phyloP scores from a whole-genome alignment of 2,113 vertebrate species.

The Gnathonemus echidnorhynchus region DNA sequence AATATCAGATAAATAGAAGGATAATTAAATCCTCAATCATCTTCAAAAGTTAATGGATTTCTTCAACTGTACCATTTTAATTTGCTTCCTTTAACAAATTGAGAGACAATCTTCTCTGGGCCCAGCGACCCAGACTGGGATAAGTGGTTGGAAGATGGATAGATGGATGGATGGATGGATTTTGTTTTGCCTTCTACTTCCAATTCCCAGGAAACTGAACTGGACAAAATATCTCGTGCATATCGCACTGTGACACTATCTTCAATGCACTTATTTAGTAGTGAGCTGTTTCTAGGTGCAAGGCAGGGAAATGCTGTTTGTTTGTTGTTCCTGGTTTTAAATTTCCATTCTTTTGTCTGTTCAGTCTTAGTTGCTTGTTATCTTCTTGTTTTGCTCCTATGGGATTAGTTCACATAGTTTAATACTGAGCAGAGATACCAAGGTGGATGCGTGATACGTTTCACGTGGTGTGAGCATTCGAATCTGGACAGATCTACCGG shows the following conservation, averaged over 20 bases:
- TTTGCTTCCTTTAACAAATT: neutral
- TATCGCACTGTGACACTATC: neutral
- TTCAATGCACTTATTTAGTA: neutral
- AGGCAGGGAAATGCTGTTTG: neutral
- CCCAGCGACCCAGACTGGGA: neutral
- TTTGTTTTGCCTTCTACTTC: neutral
- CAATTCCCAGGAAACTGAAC: neutral
- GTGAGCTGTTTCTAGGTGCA: neutral
- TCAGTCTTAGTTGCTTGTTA: neutral
- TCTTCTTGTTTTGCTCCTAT: neutral
- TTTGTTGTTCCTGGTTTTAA: neutral
- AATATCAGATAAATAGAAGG: slow-evolving; percentile 1
- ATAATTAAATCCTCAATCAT: neutral
- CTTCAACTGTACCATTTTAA: neutral
- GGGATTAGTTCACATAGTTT: neutral
- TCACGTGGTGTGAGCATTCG: neutral
- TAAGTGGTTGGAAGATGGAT: neutral
- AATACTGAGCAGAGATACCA: neutral
- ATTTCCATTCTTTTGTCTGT: neutral
- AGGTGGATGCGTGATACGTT: neutral
- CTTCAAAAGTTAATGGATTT: neutral
- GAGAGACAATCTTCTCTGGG: neutral
- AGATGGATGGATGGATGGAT: neutral
- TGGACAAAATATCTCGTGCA: neutral
- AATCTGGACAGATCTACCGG: neutral